Evolutionary conservation across 1,140 invertebrate species (phyloP), one percentile per base, ranked within the genome.

Genomic region (Drosophila bocki): DNA sequence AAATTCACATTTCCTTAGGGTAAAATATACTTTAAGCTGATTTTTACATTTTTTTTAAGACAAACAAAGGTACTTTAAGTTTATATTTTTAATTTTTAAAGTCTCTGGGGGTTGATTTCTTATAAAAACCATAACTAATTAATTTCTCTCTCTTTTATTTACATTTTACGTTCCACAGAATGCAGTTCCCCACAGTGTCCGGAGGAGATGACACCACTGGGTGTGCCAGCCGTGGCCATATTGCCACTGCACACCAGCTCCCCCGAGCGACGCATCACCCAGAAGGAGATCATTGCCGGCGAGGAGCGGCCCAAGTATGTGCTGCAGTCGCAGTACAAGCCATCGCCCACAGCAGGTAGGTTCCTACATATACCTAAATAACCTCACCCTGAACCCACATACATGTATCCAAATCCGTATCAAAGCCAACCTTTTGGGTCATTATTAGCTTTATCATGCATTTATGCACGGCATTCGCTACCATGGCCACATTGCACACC

Each of bases 201-300:
- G 45, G 91, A 93, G 64, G 91, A 93, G 54, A 63, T 92, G 29
- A 80, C 82, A 45, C 81, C 88, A 6, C 75, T 92, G 7, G 80
- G 82, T 29, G 91, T 93, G 29, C 91, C 92, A 12, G 86, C 91
- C 3, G 91, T 93, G 60, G 90, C 92, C 56, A 51, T 93, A 39
- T 47, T 93, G 47, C 91, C 92, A 5, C 50, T 93, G 50, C 88
- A 92, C 51, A 91, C 91, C 50, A 92, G 80, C 41, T 93, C 92
- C 64, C 91, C 92, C 29, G 91, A 93, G 80, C 88, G 91, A 13
- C 91, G 91, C 45, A 91, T 93, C 44, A 93, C 92, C 60, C 92
- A 93, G 67, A 93, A 93, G 72, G 92, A 93, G 84, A 93, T 93
- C 61, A 92, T 93, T 45, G 92, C 92, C 47, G 92, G 92, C 32